Evolutionary conservation across 2,113 vertebrate species (phyloP), one percentile per base, ranked within the genome.

Genomic region (Microcebus lehilahytsara): DNA sequence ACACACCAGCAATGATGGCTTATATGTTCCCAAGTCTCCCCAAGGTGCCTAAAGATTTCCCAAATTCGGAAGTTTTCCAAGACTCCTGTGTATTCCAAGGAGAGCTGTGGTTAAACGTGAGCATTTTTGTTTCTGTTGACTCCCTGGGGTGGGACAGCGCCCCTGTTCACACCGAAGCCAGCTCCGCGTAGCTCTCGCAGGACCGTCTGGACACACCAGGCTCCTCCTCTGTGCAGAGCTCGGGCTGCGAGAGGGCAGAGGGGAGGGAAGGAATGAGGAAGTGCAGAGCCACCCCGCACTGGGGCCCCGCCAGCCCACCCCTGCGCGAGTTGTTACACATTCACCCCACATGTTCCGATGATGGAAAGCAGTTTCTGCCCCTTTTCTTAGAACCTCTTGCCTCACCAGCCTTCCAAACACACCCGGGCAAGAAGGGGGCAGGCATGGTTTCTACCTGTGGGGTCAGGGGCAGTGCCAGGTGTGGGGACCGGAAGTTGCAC

Each of bases 121-220:
- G 34, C 32, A 0, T 30, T n/a, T 66, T 74, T 16, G 8, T 84
- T 17, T 53, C 81, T 49, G 34, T 22, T 66, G 77, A 53, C 62
- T 20, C 79, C 51, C 40, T 4, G 2, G 72, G 37, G 40, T 17
- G 8, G 6, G 58, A 13, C 20, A 6, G 9, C 2, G 17, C 46
- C 74, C 27, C 1, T 5, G 9, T 9, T 46, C 60, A 37, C 64
- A 10, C 5, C 5, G 72, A 80, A 32, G 67, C 9, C 4, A 92
- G 34, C 22, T 72, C 78, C 60, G 9, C 10, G 0, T 16, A 14
- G 69, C 27, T 95, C 66, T 17, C 46, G 5, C 19, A 77, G 16
- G 32, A 19, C 11, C 6, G 0, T 49, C 60, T 9, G n/a, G 25
- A 4, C 30, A 5, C 4, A 4, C 2, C 67, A 32, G 42, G 3